These are phyloP conservation scores for Acrossocheilus wenchowensis DNA, from an alignment of 2,797 vertebrate genomes.

Conservation along the genomic window DNA sequence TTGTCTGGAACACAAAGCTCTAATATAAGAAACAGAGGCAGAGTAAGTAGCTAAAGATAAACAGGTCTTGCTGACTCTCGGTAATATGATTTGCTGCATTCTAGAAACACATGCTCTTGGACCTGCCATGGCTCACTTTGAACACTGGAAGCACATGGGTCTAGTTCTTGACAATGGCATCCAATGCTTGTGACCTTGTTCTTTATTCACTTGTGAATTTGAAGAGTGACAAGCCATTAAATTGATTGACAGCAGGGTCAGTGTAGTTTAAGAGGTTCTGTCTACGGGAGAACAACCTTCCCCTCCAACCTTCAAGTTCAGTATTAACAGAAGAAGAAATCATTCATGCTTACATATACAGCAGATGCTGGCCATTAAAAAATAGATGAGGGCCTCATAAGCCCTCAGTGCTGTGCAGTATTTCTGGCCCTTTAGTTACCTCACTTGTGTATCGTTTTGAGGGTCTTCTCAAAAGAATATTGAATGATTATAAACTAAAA, in stretches of 20 bases:
- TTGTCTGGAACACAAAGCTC: constrained; percentile 9
- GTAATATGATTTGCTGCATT: not conserved
- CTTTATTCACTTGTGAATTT: constrained; percentile 40
- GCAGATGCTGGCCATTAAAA: not conserved
- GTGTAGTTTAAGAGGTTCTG: constrained; percentile 47
- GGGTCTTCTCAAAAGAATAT: not conserved
- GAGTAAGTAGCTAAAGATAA: not conserved
- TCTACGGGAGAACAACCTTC: constrained; percentile 40
- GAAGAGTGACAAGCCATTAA: constrained; percentile 50
- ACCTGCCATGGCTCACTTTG: constrained; percentile 6
- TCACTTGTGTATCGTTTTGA: not conserved
- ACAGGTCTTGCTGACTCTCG: not conserved
- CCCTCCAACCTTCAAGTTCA: constrained; percentile 10
- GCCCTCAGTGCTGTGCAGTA: not conserved
- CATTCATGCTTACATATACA: not conserved
- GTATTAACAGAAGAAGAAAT: not conserved
- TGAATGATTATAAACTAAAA: not conserved
- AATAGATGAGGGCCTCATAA: not conserved
- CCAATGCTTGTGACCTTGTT: constrained; percentile 17
- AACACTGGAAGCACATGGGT: not conserved
- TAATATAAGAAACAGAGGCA: constrained; percentile 4
- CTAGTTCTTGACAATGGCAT: constrained; percentile 12
- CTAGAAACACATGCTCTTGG: constrained; percentile 23
- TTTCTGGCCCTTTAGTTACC: not conserved
- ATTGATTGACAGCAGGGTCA: constrained; percentile 57